Evolutionary conservation across 2,888 invertebrate genomes (phyloP).

Genomic region (Macropis europaea): DNA sequence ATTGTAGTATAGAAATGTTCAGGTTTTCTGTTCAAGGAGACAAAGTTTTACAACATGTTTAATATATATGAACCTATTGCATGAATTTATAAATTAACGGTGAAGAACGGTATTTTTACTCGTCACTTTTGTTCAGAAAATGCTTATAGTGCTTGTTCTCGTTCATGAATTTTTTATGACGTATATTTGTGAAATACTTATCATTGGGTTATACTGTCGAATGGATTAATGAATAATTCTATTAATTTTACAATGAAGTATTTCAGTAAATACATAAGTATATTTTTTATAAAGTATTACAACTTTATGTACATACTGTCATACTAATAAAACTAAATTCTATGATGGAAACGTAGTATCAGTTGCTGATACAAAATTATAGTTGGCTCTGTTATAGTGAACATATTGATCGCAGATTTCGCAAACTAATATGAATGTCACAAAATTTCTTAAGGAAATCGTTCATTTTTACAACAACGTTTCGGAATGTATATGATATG

Average conservation of each 20-base stretch:
- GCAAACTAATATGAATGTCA: slow-evolving; percentile 9
- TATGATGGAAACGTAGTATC: slow-evolving; percentile 13
- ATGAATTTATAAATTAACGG: slow-evolving; percentile 29
- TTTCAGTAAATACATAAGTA: slow-evolving; percentile 34
- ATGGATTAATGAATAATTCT: slow-evolving; percentile 7
- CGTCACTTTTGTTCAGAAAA: slow-evolving; percentile 1
- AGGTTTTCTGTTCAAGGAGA: slow-evolving; percentile 9
- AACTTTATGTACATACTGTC: slow-evolving; percentile 25
- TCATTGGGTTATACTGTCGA: slow-evolving; percentile 4
- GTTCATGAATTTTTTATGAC: slow-evolving; percentile 7
- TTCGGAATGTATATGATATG: slow-evolving; percentile 11
- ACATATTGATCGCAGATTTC: slow-evolving; percentile 27
- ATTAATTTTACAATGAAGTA: slow-evolving; percentile 37
- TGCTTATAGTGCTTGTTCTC: slow-evolving; percentile 4
- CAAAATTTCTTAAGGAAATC: neutral
- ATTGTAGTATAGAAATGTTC: slow-evolving; percentile 22
- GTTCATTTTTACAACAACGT: neutral
- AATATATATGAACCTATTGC: slow-evolving; percentile 2
- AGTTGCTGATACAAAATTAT: slow-evolving; percentile 18
- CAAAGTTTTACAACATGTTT: slow-evolving; percentile 8
- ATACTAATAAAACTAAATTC: slow-evolving; percentile 31
- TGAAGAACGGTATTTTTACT: slow-evolving; percentile 5
- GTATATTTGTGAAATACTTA: slow-evolving; percentile 9
- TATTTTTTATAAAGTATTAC: slow-evolving; percentile 43
- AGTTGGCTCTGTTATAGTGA: slow-evolving; percentile 13